A percentile compares a stretch with the other conserved stretches of the same genome.
Evolutionary conservation across 2,888 invertebrate genomes (phyloP).

Genomic region (Synergus gifuensis): DNA sequence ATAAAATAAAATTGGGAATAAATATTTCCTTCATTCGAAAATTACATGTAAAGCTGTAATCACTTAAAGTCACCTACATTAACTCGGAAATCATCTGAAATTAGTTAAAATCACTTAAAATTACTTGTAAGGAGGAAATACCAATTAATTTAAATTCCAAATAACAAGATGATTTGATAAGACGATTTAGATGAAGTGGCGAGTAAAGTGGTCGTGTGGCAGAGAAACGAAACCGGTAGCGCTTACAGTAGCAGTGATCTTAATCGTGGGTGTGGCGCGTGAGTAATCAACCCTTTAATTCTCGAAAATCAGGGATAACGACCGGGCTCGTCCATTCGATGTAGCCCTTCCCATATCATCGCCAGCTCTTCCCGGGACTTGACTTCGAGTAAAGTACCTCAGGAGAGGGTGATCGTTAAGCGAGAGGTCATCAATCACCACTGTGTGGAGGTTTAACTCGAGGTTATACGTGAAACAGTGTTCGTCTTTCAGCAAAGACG

Average conservation of each 20-base stretch:
- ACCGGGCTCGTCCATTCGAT: constrained; percentile 57
- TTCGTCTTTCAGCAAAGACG: constrained; percentile 49
- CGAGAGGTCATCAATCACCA: constrained; percentile 68
- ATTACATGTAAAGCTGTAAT: too few relatives aligned
- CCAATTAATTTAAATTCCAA: not conserved
- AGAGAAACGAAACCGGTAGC: constrained; percentile 48
- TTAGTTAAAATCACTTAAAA: too few relatives aligned
- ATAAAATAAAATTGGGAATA: too few relatives aligned
- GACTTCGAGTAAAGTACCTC: constrained; percentile 59
- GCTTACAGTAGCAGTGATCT: constrained; percentile 53
- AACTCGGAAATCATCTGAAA: too few relatives aligned
- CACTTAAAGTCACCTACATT: too few relatives aligned
- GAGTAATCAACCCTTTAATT: constrained; percentile 67
- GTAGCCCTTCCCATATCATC: constrained; percentile 19
- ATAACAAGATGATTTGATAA: not conserved
- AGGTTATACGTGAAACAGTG: constrained; percentile 45
- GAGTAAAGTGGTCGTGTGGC: not conserved
- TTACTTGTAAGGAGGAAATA: too few relatives aligned
- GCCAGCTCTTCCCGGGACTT: constrained; percentile 46
- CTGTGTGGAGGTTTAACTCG: constrained; percentile 63
- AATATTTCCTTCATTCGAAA: too few relatives aligned
- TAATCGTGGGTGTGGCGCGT: constrained; percentile 62
- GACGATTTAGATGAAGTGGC: not conserved
- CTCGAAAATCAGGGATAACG: constrained; percentile 66
- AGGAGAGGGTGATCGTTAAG: constrained; percentile 66